These are phyloP conservation scores for Ispidina lecontei DNA, from an alignment of 2,797 vertebrate species.

Conservation along the genomic window DNA sequence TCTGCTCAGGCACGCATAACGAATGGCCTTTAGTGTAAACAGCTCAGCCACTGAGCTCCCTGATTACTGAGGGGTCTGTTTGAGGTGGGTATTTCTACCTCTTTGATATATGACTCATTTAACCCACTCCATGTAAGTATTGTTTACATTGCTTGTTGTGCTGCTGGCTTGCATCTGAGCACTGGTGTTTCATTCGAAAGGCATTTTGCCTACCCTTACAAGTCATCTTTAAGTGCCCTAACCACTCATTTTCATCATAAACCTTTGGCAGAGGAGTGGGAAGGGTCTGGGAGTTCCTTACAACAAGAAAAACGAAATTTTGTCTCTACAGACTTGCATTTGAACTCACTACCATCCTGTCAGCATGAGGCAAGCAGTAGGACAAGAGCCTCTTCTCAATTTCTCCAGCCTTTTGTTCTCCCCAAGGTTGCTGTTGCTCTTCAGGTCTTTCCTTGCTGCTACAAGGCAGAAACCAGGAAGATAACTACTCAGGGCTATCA, in stretches of 20 bases:
- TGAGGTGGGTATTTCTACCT: conserved; percentile 51
- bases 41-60: conserved; percentile 23
- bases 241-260: conserved; percentile 14
- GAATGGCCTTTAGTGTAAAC: conserved; percentile 64
- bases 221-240: conserved; percentile 20
- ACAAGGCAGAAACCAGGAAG: not conserved
- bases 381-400: not conserved
- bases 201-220: conserved; percentile 48
- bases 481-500: not conserved
- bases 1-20: conserved; percentile 28
- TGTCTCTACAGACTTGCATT: not conserved
- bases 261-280: not conserved
- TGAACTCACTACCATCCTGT: conserved; percentile 7
- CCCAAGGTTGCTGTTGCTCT: not conserved
- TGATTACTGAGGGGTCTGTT: conserved; percentile 44
- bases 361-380: not conserved
- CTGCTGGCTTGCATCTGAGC: conserved; percentile 35
- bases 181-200: conserved; percentile 25
- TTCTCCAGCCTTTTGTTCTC: not conserved
- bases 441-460: not conserved
- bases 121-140: conserved; percentile 34
- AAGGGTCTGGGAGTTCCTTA: not conserved
- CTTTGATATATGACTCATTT: conserved; percentile 68
- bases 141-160: conserved; percentile 46
- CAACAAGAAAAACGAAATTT: conserved; percentile 23